phyloP scores from a whole-genome alignment of 1,140 invertebrate species.

The Microplitis demolitor region DNA sequence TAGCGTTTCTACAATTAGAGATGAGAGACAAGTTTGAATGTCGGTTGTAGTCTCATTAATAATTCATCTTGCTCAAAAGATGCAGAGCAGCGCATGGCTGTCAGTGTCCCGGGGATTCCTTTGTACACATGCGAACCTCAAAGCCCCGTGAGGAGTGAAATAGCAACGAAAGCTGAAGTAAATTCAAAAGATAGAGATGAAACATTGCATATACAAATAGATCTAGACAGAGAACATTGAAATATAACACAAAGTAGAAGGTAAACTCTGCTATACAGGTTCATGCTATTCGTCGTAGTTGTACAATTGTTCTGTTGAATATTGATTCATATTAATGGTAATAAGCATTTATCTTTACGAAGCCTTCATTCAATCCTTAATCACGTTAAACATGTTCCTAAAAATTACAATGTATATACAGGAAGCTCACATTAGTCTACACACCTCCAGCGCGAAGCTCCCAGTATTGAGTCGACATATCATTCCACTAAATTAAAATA shows the following conservation, averaged over 20 bases:
- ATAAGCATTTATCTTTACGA: too few relatives aligned
- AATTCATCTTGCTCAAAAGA: not conserved
- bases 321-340: too few relatives aligned
- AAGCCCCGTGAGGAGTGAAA: not conserved
- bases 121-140: not conserved
- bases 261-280: too few relatives aligned
- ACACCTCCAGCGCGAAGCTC: too few relatives aligned
- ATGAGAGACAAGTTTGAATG: not conserved
- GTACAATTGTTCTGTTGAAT: too few relatives aligned
- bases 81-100: not conserved
- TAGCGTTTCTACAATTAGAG: not conserved
- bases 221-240: not conserved
- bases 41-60: not conserved
- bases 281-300: too few relatives aligned
- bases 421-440: too few relatives aligned
- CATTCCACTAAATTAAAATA: too few relatives aligned
- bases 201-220: conserved; percentile 15
- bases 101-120: not conserved
- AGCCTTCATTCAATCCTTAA: too few relatives aligned
- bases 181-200: not conserved
- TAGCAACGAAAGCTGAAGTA: not conserved
- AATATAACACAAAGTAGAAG: conserved; percentile 6
- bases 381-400: too few relatives aligned
- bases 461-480: too few relatives aligned
- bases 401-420: too few relatives aligned